Evolutionary conservation across 2,797 vertebrate genomes (phyloP).

Genomic region (Poecilia gillii): DNA sequence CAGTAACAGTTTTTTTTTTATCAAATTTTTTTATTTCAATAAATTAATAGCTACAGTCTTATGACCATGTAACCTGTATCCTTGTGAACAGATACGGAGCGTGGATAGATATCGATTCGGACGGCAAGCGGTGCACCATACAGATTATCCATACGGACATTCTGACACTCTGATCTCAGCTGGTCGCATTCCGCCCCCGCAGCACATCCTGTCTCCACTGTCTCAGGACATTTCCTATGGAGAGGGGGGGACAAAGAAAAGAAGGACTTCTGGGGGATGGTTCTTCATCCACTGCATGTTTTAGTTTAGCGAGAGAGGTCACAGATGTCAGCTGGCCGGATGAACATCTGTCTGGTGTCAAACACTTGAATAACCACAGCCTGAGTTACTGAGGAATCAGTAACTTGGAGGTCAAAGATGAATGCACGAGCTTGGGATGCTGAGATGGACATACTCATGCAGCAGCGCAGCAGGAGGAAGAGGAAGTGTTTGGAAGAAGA

Average conservation of each 20-base stretch:
- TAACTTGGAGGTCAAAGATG: constrained; percentile 11
- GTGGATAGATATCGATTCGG: constrained; percentile 33
- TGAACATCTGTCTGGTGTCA: constrained; percentile 59
- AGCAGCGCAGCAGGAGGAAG: constrained; percentile 54
- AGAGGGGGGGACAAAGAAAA: constrained; percentile 21
- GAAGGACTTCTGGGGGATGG: not conserved
- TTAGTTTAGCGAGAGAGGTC: constrained; percentile 34
- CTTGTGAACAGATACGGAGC: not conserved
- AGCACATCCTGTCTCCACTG: constrained; percentile 13
- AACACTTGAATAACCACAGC: constrained; percentile 3
- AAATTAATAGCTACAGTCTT: not conserved
- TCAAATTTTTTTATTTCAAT: not conserved
- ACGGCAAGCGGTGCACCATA: constrained; percentile 36
- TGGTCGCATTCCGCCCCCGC: constrained; percentile 14
- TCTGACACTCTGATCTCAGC: constrained; percentile 38
- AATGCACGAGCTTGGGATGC: not conserved
- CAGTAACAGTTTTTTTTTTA: not conserved
- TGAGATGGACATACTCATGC: not conserved
- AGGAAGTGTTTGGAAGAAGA: constrained; percentile 68
- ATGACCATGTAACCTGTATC: not conserved
- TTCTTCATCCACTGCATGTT: constrained; percentile 16
- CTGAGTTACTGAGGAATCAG: not conserved
- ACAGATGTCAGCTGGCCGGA: constrained; percentile 50
- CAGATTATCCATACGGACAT: constrained; percentile 50
- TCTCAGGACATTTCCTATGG: constrained; percentile 30